Percentiles rank a stretch among this genome's conserved stretches.
These are phyloP conservation scores for Sicus ferrugineus DNA, from an alignment of 2,888 invertebrate species.

Conservation along the genomic window DNA sequence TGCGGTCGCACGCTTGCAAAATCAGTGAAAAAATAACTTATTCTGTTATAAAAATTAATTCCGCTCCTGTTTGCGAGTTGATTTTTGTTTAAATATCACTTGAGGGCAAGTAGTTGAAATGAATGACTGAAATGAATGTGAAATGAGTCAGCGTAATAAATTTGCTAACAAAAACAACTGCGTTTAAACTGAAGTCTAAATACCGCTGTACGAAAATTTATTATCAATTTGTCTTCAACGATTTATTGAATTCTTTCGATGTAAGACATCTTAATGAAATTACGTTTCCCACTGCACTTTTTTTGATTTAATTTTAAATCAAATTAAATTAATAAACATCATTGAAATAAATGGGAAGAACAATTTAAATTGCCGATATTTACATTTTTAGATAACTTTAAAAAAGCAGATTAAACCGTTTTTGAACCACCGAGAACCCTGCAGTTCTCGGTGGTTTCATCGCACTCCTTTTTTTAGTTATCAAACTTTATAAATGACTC, in stretches of 20 bases:
- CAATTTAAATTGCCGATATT: too few relatives aligned
- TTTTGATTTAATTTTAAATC: too few relatives aligned
- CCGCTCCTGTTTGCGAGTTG: not conserved
- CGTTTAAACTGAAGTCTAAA: not conserved
- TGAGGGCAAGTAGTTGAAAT: not conserved
- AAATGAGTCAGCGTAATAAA: not conserved
- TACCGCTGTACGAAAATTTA: not conserved
- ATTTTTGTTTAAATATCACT: not conserved
- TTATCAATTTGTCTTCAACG: not conserved
- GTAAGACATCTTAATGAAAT: not conserved
- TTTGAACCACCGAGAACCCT: too few relatives aligned
- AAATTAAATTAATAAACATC: too few relatives aligned
- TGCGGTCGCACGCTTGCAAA: too few relatives aligned
- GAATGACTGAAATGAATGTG: not conserved
- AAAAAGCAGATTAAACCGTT: too few relatives aligned
- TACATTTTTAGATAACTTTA: too few relatives aligned
- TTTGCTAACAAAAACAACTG: not conserved
- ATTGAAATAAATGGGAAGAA: too few relatives aligned
- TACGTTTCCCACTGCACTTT: not conserved
- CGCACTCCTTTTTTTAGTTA: too few relatives aligned
- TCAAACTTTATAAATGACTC: too few relatives aligned
- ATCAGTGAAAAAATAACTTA: too few relatives aligned
- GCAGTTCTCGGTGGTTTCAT: too few relatives aligned
- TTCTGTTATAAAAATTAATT: not conserved
- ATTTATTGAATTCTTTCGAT: not conserved